Evolutionary conservation across 1,140 invertebrate genomes (phyloP).

Genomic region (Hypothenemus hampei): DNA sequence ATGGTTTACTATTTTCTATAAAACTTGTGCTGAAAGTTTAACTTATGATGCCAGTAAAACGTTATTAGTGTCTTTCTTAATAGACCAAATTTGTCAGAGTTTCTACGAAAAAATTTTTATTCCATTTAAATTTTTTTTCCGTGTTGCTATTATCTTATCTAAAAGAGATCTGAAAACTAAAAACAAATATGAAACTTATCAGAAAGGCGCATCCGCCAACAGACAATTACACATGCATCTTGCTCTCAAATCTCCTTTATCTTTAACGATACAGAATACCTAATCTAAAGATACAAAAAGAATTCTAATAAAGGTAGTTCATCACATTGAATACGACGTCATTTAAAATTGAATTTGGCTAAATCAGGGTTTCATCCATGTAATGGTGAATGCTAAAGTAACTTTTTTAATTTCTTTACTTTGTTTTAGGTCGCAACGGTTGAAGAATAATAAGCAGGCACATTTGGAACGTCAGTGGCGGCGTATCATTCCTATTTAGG

Average conservation of each 20-base stretch:
- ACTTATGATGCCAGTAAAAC: no score
- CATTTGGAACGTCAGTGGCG: no score
- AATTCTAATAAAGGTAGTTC: not conserved
- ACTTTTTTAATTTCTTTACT: conserved; percentile 5
- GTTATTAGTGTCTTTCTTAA: not conserved
- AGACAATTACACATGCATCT: no score
- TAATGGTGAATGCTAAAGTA: not conserved
- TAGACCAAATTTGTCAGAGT: not conserved
- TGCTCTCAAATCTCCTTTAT: no score
- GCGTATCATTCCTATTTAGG: no score
- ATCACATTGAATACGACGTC: not conserved
- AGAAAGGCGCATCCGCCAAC: no score
- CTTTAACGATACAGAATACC: not conserved
- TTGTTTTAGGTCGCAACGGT: conserved; percentile 14
- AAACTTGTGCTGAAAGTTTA: not conserved
- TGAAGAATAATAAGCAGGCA: conserved; percentile 27
- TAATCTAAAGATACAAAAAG: not conserved
- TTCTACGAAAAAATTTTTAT: not conserved
- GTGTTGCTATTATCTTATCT: not conserved
- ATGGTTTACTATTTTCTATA: not conserved
- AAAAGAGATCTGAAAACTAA: not conserved
- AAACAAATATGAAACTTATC: no score
- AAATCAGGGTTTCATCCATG: not conserved
- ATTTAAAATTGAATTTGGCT: not conserved
- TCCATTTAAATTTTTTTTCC: not conserved